Conservation (phyloP, 2,888 invertebrate species). For the Ornithoptera priamus region DNA sequence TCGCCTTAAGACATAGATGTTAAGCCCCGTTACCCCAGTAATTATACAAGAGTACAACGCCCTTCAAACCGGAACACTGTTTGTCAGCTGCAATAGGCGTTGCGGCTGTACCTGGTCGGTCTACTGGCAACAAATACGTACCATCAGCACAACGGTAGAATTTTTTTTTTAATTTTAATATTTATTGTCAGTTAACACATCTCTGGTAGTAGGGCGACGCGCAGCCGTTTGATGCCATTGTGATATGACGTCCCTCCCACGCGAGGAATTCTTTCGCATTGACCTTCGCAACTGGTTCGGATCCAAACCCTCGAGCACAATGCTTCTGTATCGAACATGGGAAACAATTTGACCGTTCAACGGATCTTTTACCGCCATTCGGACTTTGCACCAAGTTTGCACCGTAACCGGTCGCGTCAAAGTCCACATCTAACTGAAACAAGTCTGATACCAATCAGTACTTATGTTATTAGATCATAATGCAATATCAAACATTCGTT, state of each 20-base stretch:
- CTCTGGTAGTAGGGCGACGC: constrained; percentile 20
- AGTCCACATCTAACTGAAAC: neutral
- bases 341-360: neutral
- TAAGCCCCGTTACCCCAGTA: no score
- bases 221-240: constrained; percentile 31
- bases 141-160: no score
- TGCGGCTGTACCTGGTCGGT: no score
- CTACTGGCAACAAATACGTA: no score
- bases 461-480: constrained; percentile 18
- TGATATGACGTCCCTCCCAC: constrained; percentile 40
- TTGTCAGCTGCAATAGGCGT: no score
- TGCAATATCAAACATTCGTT: constrained; percentile 29
- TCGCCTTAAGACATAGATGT: no score
- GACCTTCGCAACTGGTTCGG: constrained; percentile 45
- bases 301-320: constrained; percentile 33
- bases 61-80: no score
- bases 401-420: neutral
- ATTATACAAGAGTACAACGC: no score
- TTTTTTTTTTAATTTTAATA: no score
- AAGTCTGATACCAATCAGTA: neutral
- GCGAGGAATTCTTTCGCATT: constrained; percentile 44
- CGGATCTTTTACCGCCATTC: neutral
- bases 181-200: neutral
- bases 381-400: neutral
- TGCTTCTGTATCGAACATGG: constrained; percentile 32